These are phyloP conservation scores for Marcusenius ussheri DNA, from an alignment of 2,113 vertebrate genomes.

Conservation along the genomic window DNA sequence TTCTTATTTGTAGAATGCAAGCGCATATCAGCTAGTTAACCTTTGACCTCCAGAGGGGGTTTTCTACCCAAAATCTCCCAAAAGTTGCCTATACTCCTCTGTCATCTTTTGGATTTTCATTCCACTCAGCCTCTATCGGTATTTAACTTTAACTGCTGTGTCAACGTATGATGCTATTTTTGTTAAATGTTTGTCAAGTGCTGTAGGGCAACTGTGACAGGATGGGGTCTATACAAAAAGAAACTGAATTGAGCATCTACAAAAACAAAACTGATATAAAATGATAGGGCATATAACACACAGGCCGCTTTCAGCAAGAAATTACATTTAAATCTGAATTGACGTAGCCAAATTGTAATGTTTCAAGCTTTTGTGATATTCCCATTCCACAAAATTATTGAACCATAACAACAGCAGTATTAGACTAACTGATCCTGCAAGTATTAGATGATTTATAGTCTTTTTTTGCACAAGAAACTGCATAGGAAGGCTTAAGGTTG, in stretches of 20 bases:
- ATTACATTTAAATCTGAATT: neutral
- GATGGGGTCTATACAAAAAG: neutral
- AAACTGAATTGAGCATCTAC: neutral
- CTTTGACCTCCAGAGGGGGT: neutral
- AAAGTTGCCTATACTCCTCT: neutral
- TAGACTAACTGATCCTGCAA: neutral
- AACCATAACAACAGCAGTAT: neutral
- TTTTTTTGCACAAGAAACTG: neutral
- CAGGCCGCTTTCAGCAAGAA: neutral
- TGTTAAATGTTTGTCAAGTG: neutral
- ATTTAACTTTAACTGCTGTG: neutral
- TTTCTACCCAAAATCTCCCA: neutral
- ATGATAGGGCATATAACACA: neutral
- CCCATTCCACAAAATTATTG: neutral
- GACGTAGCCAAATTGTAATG: neutral
- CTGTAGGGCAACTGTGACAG: neutral
- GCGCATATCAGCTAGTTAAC: neutral
- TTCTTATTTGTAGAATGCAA: neutral
- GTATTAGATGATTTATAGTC: neutral
- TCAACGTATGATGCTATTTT: neutral
- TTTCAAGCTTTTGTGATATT: neutral
- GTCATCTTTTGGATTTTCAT: neutral
- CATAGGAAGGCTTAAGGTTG: neutral
- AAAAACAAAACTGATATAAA: neutral
- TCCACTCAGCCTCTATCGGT: neutral